Conservation (phyloP, 2,797 vertebrate genomes). For the Pterois miles region DNA sequence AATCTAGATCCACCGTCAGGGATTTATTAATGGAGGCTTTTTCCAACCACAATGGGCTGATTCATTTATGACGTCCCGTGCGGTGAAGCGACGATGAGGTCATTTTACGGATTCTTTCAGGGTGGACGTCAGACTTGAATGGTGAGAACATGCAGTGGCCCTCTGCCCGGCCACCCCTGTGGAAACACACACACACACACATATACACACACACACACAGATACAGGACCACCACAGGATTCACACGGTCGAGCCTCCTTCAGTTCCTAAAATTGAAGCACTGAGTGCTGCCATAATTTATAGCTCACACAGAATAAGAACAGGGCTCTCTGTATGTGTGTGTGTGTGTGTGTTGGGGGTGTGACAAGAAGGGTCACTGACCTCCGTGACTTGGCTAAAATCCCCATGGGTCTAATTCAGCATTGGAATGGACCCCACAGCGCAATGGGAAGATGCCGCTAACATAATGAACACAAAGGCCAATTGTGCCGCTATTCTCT, state of each 20-base stretch:
- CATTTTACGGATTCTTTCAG: constrained; percentile 77
- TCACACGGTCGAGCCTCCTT: constrained; percentile 68
- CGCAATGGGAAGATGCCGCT: constrained; percentile 84
- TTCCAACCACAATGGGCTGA: constrained; percentile 76
- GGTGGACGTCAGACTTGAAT: constrained; percentile 67
- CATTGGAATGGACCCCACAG: constrained; percentile 84
- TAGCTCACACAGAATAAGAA: constrained; percentile 64
- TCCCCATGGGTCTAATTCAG: constrained; percentile 86
- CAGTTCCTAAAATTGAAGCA: constrained; percentile 68
- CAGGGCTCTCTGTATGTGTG: constrained; percentile 57
- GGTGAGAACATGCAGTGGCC: constrained; percentile 63
- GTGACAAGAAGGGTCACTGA: constrained; percentile 77
- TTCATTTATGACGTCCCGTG: constrained; percentile 78
- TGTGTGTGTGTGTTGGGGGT: constrained; percentile 56
- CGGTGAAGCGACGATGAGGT: constrained; percentile 76
- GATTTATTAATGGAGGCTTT: constrained; percentile 67
- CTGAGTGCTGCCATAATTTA: constrained; percentile 80
- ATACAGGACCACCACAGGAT: constrained; percentile 68
- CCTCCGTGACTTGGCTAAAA: constrained; percentile 85
- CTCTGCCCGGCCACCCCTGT: constrained; percentile 36
- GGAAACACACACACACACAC: constrained; percentile 28
- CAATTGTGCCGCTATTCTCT: constrained; percentile 84
- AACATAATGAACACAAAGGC: constrained; percentile 86
- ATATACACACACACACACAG: neutral
- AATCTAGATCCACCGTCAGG: constrained; percentile 66